phyloP scores from a whole-genome alignment of 2,888 invertebrate species.

The Abrostola tripartita region DNA sequence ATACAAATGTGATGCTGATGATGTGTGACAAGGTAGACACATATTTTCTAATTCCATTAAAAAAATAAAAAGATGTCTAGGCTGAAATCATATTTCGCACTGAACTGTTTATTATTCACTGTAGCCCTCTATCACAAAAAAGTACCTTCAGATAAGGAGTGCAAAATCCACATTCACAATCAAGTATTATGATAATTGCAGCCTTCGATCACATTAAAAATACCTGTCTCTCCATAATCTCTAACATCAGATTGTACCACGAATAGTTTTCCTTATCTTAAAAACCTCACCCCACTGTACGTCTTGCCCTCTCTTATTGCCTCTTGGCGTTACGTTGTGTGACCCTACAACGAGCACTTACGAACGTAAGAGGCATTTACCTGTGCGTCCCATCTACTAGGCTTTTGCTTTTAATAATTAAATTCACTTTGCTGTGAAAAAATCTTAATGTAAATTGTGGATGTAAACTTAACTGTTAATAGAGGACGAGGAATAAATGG shows the following conservation, averaged over 20 bases:
- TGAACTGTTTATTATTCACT: no score
- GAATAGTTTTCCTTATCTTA: neutral
- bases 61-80: no score
- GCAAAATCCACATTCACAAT: no score
- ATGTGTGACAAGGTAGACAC: no score
- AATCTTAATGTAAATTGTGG: slow-evolving; percentile 42
- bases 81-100: no score
- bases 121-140: no score
- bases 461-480: slow-evolving; percentile 1
- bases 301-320: slow-evolving; percentile 36
- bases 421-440: slow-evolving; percentile 53
- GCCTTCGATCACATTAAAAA: no score
- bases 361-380: slow-evolving; percentile 49
- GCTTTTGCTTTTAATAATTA: slow-evolving; percentile 52
- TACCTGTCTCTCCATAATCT: no score
- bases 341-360: slow-evolving; percentile 56
- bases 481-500: slow-evolving; percentile 13
- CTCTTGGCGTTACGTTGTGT: slow-evolving; percentile 37
- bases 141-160: no score
- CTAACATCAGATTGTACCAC: neutral
- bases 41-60: no score
- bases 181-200: no score
- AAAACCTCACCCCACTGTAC: slow-evolving; percentile 19
- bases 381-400: slow-evolving; percentile 48
- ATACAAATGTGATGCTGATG: no score